Evolutionary conservation across 2,888 invertebrate genomes (phyloP).

Genomic region (Archips xylosteana): DNA sequence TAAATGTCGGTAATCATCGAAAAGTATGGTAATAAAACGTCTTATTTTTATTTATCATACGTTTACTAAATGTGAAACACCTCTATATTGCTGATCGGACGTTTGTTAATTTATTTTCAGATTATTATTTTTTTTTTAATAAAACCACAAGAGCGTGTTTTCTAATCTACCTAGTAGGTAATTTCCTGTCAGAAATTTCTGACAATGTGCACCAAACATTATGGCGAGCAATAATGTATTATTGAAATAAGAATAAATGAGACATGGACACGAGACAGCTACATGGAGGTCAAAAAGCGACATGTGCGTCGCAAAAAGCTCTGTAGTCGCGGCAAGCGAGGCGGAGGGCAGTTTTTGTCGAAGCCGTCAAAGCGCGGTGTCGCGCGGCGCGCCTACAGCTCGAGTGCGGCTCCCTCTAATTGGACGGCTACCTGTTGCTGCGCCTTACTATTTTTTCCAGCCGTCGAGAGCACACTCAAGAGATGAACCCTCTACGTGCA

Average conservation of each 20-base stretch:
- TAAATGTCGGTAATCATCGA: conserved; percentile 23
- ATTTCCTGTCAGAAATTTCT: background rate
- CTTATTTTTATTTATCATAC: conserved; percentile 28
- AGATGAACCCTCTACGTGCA: conserved; percentile 73
- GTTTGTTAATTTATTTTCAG: background rate
- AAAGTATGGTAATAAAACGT: conserved; percentile 31
- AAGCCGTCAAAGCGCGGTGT: conserved; percentile 77
- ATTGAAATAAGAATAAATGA: conserved; percentile 13
- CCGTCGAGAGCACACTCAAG: conserved; percentile 62
- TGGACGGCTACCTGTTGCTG: conserved; percentile 84
- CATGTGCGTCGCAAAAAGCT: conserved; percentile 74
- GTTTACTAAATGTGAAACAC: conserved; percentile 13
- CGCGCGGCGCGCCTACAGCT: conserved; percentile 74
- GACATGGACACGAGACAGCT: conserved; percentile 49
- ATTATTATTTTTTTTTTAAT: background rate
- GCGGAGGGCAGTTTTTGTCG: conserved; percentile 77
- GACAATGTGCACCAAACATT: background rate
- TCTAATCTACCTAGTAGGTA: background rate
- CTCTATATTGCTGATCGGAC: background rate
- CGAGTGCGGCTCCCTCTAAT: conserved; percentile 78
- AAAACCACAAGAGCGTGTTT: background rate
- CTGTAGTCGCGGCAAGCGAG: conserved; percentile 72
- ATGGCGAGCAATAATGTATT: background rate
- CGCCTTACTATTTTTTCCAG: conserved; percentile 71
- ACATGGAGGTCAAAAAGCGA: conserved; percentile 68